Evolutionary conservation across 2,888 invertebrate genomes (phyloP), one percentile per base, ranked within the genome.

Genomic region (Dendrolimus pini): DNA sequence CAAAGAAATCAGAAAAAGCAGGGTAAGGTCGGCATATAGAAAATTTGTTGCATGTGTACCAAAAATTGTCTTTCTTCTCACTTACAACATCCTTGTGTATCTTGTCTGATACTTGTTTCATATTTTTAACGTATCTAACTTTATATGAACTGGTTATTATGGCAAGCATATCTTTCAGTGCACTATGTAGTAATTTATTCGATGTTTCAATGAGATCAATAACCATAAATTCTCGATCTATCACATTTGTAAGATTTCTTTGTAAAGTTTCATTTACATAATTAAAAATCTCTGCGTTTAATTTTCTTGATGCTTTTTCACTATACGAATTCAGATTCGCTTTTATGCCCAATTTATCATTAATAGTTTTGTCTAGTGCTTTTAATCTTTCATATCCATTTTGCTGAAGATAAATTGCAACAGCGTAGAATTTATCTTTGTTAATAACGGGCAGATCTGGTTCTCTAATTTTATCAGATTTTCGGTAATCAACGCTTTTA

Each of bases 1-100:
- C 68, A 9, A 72, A 53, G 30, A 71, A 69, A 60, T 78, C 80
- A 2, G 70, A 70, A 52, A 74, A 75, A 2, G 71, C 71, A 7
- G 81, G 80, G 42, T 67, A 77, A 1, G 64, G 56, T 60, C 72
- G 70, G 57, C 82, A 83, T 52, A 79, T 60, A 0, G 64, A 10
- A 1, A 69, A 61, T 9, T 55, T 60, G 0, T 59, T 7, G 60
- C 81, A 82, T 12, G 78, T 55, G 54, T 69, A 65, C 57, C 60
- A 55, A 10, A 79, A 58, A 54, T 72, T 70, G n/a, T 70, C 59
- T 59, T 58, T 71, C 60, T 69, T 78, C 7, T 70, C 59, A 3
- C 62, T 58, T 1, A 66, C 52, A 47, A 58, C 67, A 6, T 66
- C 55, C 41, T 61, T 61, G 14, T 57, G 59, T 14, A 75, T 61